Conservation (phyloP, 2,888 invertebrate species). For the Trissolcus japonicus region DNA sequence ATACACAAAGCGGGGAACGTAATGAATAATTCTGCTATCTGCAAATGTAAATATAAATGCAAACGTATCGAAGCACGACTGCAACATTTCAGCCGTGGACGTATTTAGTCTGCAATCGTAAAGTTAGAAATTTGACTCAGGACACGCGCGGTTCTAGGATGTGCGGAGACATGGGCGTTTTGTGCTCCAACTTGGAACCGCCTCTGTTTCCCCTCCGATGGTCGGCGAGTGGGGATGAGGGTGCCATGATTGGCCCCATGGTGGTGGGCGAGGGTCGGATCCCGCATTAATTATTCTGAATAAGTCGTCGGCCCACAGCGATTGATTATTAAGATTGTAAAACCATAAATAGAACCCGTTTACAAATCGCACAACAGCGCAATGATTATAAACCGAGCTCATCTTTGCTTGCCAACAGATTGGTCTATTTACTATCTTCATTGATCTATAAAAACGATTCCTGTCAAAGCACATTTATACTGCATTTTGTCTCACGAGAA, state of each 20-base stretch:
- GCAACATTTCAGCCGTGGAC: conserved; percentile 22
- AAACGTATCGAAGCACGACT: conserved; percentile 17
- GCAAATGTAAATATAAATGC: conserved; percentile 43
- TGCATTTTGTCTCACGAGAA: no score
- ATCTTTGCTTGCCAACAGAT: conserved; percentile 43
- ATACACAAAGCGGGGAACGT: background rate
- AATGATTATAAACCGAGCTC: conserved; percentile 61
- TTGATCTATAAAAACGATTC: conserved; percentile 26
- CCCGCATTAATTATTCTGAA: conserved; percentile 75
- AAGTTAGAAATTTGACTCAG: conserved; percentile 38
- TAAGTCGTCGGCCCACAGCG: conserved; percentile 74
- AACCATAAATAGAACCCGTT: conserved; percentile 75
- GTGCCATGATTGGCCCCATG: conserved; percentile 63
- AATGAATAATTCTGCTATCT: conserved; percentile 26
- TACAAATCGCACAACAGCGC: conserved; percentile 69
- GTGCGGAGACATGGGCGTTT: conserved; percentile 59
- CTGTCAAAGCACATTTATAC: background rate
- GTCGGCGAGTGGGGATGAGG: conserved; percentile 58
- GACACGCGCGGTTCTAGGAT: conserved; percentile 42
- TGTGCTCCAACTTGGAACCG: conserved; percentile 54
- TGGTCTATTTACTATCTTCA: conserved; percentile 50
- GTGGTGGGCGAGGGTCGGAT: conserved; percentile 67
- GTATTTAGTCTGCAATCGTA: conserved; percentile 6
- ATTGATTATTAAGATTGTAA: conserved; percentile 75
- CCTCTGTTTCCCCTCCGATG: conserved; percentile 65